Evolutionary conservation across 2,113 vertebrate genomes (phyloP).

Genomic region (Pteropus alecto): DNA sequence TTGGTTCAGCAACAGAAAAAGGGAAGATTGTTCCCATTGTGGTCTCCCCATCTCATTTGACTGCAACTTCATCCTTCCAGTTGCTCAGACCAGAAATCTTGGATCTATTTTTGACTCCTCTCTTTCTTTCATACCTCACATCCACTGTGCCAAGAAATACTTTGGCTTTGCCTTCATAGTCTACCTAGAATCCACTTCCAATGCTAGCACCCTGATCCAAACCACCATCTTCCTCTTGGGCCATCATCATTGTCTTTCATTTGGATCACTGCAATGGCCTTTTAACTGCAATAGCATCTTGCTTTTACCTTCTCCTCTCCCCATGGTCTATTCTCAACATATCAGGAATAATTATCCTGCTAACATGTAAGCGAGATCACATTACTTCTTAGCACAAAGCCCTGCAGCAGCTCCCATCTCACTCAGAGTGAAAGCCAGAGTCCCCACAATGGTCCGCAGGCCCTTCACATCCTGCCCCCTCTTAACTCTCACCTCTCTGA

Average conservation of each 20-base stretch:
- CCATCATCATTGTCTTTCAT: background rate
- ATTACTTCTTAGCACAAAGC: background rate
- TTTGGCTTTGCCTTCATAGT: background rate
- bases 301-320: background rate
- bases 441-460: background rate
- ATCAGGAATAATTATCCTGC: background rate
- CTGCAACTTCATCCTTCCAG: background rate
- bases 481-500: background rate
- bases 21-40: background rate
- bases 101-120: background rate
- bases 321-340: background rate
- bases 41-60: background rate
- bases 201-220: background rate
- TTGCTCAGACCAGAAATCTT: background rate
- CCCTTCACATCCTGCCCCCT: background rate
- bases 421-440: background rate
- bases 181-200: no score
- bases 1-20: background rate
- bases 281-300: background rate
- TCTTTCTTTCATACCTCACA: background rate
- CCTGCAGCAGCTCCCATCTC: background rate
- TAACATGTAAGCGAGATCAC: background rate
- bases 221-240: background rate
- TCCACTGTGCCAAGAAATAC: background rate
- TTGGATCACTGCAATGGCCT: background rate